These are phyloP conservation scores for Tragelaphus scriptus DNA, from an alignment of 2,113 vertebrate species.

Conservation along the genomic window DNA sequence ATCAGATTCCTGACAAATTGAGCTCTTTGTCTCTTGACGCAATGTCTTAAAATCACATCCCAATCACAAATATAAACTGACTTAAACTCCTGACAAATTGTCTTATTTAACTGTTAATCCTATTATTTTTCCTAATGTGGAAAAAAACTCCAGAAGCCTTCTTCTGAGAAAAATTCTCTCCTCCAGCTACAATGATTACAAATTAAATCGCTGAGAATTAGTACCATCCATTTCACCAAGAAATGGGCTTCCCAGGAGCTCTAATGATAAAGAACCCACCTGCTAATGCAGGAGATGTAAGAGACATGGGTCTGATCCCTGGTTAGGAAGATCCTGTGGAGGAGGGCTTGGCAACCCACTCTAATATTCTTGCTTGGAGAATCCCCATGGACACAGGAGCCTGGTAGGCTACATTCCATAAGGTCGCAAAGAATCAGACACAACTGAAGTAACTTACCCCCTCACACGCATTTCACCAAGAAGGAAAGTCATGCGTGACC, in stretches of 20 bases:
- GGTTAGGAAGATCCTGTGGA: not conserved
- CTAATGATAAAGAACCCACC: not conserved
- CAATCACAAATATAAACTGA: conserved; percentile 17
- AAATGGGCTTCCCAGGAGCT: not conserved
- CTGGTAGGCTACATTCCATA: not conserved
- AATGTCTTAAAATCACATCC: not conserved
- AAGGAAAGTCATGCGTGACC: not conserved
- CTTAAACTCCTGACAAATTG: not conserved
- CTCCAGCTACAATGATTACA: not conserved
- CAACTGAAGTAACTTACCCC: not conserved
- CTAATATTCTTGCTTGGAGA: not conserved
- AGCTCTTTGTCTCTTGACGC: not conserved
- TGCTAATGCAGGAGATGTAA: not conserved
- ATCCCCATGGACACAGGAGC: not conserved
- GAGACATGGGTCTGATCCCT: not conserved
- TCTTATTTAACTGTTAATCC: not conserved
- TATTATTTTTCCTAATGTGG: conserved; percentile 14
- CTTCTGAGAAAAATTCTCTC: not conserved
- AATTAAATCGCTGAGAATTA: conserved; percentile 13
- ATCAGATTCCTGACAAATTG: not conserved
- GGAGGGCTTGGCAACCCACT: not conserved
- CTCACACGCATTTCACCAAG: not conserved
- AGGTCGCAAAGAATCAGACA: not conserved
- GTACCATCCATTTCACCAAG: not conserved
- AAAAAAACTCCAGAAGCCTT: not conserved